These are phyloP conservation scores for Indri indri DNA, from an alignment of 2,113 vertebrate genomes.

Conservation along the genomic window DNA sequence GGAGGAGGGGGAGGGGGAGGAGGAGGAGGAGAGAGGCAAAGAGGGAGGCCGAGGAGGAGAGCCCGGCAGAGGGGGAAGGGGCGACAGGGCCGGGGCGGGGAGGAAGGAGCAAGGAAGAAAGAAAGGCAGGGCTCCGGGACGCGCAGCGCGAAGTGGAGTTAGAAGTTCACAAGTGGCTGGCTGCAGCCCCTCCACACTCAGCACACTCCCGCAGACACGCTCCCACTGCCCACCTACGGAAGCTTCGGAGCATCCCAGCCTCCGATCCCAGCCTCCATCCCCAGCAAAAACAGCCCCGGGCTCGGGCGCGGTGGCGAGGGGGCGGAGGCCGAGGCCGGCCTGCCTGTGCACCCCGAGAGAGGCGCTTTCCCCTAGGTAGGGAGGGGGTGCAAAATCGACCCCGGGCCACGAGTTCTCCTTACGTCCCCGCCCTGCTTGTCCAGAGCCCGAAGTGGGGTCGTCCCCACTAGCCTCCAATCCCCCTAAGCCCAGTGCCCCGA, in stretches of 20 bases:
- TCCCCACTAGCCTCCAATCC: neutral
- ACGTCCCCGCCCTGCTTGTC: neutral
- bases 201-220: neutral
- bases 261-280: neutral
- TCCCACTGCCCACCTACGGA: neutral
- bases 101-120: conserved; percentile 57
- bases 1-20: too few relatives aligned
- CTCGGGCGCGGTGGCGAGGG: too few relatives aligned
- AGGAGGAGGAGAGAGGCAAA: neutral
- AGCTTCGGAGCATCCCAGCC: neutral
- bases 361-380: neutral
- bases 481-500: neutral
- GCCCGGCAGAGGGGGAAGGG: conserved; percentile 46
- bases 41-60: neutral
- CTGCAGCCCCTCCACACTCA: neutral
- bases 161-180: conserved; percentile 28
- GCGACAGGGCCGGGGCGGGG: neutral
- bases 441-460: neutral
- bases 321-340: neutral
- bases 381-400: neutral
- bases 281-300: neutral
- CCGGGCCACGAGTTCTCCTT: neutral
- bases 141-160: neutral
- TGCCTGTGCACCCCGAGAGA: neutral
- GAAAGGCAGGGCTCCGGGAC: conserved; percentile 41